Conservation (phyloP, 1,140 invertebrate species). For the Brachionus koreanus region DNA sequence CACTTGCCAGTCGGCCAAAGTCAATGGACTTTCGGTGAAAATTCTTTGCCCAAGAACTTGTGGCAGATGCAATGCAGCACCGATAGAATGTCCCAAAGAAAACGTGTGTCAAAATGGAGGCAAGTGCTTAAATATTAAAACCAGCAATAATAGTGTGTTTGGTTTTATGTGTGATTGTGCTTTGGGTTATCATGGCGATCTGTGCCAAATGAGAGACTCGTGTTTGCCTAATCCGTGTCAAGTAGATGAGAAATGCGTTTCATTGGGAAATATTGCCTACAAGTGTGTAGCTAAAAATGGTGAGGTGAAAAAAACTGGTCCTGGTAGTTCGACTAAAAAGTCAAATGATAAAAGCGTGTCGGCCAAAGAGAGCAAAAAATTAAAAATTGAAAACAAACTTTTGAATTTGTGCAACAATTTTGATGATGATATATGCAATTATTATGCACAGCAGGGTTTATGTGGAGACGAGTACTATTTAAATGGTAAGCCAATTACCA, state of each 20-base stretch:
- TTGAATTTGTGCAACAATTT: background rate
- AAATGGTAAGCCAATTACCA: conserved; percentile 26
- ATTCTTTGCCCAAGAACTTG: conserved; percentile 24
- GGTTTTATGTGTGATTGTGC: background rate
- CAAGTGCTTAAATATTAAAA: background rate
- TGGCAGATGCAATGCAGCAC: background rate
- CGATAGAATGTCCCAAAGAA: background rate
- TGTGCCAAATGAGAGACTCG: conserved; percentile 7
- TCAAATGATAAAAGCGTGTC: background rate
- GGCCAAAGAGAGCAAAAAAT: background rate
- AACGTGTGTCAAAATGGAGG: background rate
- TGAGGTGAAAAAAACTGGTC: background rate
- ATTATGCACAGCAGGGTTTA: conserved; percentile 1
- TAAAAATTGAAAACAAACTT: background rate
- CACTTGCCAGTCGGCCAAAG: background rate
- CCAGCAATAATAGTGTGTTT: background rate
- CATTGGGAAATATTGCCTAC: conserved; percentile 13
- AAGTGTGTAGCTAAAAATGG: background rate
- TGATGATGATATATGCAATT: conserved; percentile 24
- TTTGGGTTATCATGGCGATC: background rate
- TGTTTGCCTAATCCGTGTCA: conserved; percentile 11
- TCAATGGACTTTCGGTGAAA: background rate
- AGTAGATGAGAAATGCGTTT: background rate
- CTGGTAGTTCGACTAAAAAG: background rate
- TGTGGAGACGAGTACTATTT: conserved; percentile 16